A percentile compares a stretch with the other conserved stretches of the same genome.
These are phyloP conservation scores for Falco columbarius DNA, from an alignment of 2,797 vertebrate species.

Conservation along the genomic window DNA sequence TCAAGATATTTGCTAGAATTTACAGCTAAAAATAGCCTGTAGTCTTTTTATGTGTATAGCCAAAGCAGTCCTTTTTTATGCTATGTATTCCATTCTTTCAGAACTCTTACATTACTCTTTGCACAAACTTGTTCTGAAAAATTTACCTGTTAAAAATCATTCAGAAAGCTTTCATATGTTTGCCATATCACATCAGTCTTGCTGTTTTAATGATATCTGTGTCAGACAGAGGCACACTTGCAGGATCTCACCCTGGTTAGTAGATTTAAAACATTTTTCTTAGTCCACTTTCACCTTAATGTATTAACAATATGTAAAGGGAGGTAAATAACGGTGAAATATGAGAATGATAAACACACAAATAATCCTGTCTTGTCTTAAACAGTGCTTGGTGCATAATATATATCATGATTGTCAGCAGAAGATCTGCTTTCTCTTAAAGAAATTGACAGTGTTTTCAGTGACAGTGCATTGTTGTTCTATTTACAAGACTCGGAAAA, in stretches of 20 bases:
- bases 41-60: background rate
- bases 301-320: background rate
- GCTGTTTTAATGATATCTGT: background rate
- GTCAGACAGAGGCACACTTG: background rate
- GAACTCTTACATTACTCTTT: background rate
- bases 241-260: background rate
- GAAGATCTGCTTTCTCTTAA: background rate
- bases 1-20: background rate
- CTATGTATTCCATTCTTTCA: background rate
- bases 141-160: background rate
- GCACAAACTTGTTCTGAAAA: background rate
- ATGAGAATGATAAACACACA: background rate
- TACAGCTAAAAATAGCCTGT: background rate
- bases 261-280: background rate
- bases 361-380: background rate
- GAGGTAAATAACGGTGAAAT: background rate
- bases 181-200: rapidly evolving
- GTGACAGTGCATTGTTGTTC: background rate
- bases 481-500: background rate
- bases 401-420: background rate
- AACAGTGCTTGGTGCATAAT: background rate
- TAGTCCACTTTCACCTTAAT: background rate
- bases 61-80: background rate
- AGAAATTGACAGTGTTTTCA: background rate
- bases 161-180: background rate